Conservation (phyloP, 1,140 invertebrate genomes). For the Drosophila subobscura region DNA sequence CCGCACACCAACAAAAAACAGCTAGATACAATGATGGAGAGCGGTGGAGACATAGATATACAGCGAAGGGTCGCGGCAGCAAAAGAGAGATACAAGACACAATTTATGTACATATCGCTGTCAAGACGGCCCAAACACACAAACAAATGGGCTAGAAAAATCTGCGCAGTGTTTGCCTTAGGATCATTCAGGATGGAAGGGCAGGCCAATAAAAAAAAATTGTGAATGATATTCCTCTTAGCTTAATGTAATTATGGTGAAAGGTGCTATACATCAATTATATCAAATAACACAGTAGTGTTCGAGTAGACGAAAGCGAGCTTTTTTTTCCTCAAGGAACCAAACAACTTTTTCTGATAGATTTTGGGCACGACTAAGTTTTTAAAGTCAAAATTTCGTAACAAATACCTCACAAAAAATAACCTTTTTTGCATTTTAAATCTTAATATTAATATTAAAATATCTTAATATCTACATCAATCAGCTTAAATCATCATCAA, state of each 20-base stretch:
- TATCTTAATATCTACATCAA: too few relatives aligned
- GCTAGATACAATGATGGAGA: slow-evolving; percentile 14
- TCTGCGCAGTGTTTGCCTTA: slow-evolving; percentile 7
- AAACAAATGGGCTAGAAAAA: slow-evolving; percentile 36
- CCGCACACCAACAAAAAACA: slow-evolving; percentile 38
- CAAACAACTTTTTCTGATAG: too few relatives aligned
- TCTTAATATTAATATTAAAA: too few relatives aligned
- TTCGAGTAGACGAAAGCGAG: too few relatives aligned
- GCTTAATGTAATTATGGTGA: not conserved
- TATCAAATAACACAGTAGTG: too few relatives aligned
- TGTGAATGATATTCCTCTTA: slow-evolving; percentile 1
- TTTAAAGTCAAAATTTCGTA: too few relatives aligned
- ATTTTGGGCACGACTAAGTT: too few relatives aligned
- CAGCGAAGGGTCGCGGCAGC: not conserved
- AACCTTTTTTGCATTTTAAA: too few relatives aligned
- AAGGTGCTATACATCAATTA: too few relatives aligned
- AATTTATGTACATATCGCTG: slow-evolving; percentile 64
- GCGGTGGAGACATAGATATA: slow-evolving; percentile 12
- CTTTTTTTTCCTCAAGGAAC: too few relatives aligned
- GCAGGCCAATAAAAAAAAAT: slow-evolving; percentile 2
- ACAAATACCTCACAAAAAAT: too few relatives aligned
- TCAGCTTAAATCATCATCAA: too few relatives aligned
- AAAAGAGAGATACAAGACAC: slow-evolving; percentile 16
- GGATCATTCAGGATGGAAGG: slow-evolving; percentile 12
- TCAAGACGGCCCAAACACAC: slow-evolving; percentile 3